Conservation (phyloP, 2,113 vertebrate species). For the Edolisoma coerulescens region DNA sequence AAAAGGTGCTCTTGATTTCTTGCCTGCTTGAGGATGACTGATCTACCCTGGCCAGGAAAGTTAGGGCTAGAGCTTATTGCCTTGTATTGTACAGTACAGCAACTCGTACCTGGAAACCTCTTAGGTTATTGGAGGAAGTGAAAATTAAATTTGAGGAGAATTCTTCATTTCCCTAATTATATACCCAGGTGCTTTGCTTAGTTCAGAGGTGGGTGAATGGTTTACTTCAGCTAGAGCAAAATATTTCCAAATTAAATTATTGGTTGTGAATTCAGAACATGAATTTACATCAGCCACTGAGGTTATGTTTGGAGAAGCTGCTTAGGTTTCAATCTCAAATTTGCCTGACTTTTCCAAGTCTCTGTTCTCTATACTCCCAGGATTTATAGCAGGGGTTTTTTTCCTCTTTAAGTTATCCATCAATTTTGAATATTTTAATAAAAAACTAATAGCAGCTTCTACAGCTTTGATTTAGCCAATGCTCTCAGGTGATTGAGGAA, state of each 20-base stretch:
- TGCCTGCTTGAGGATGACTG: not conserved
- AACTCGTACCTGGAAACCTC: not conserved
- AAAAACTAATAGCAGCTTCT: not conserved
- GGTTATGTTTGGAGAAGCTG: not conserved
- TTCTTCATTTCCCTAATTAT: slow-evolving; percentile 6
- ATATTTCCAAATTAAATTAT: not conserved
- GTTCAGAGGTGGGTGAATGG: not conserved
- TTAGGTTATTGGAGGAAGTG: not conserved
- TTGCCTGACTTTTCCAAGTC: not conserved
- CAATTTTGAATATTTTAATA: not conserved
- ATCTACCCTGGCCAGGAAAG: not conserved
- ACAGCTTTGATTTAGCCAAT: not conserved
- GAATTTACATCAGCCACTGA: not conserved
- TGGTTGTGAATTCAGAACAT: not conserved
- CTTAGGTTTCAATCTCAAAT: not conserved
- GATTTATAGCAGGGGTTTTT: not conserved
- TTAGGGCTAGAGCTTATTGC: not conserved
- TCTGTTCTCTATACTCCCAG: not conserved
- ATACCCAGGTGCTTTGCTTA: slow-evolving; percentile 4
- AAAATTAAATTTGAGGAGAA: slow-evolving; percentile 21
- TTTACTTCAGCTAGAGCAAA: not conserved
- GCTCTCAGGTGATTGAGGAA: not conserved
- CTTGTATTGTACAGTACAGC: not conserved
- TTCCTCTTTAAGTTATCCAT: not conserved
- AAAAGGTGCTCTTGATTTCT: not conserved